These are phyloP conservation scores for Drosophila watanabei DNA, from an alignment of 1,140 invertebrate species.

Conservation along the genomic window DNA sequence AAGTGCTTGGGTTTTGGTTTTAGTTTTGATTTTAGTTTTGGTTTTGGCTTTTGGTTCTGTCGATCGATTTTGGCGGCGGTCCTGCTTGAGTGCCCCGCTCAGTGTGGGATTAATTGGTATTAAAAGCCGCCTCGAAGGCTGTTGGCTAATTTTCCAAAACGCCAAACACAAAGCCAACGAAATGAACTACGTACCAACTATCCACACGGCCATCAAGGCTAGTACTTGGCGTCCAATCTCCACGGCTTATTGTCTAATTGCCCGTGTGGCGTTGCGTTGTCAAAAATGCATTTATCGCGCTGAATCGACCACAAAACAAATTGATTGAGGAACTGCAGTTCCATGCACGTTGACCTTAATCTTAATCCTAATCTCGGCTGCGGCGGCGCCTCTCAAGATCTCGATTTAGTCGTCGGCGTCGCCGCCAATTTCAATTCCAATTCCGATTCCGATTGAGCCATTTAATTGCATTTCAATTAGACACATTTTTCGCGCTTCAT, in stretches of 20 bases:
- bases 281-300: conserved; percentile 31
- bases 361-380: conserved; percentile 49
- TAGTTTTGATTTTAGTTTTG: background rate
- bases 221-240: conserved; percentile 21
- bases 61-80: conserved; percentile 51
- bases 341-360: conserved; percentile 60
- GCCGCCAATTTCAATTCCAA: conserved; percentile 29
- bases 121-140: conserved; percentile 70
- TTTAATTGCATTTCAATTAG: conserved; percentile 79
- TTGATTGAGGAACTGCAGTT: conserved; percentile 67
- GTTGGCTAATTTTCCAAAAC: conserved; percentile 65
- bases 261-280: conserved; percentile 38
- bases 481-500: conserved; percentile 68
- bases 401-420: background rate
- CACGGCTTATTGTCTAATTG: conserved; percentile 65
- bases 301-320: conserved; percentile 56
- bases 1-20: background rate
- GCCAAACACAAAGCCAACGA: conserved; percentile 42
- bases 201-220: conserved; percentile 35
- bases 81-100: conserved; percentile 71
- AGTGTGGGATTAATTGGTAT: conserved; percentile 65
- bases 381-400: conserved; percentile 18
- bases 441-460: conserved; percentile 41
- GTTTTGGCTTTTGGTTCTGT: background rate
- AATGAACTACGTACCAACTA: conserved; percentile 40